Conservation (phyloP, 2,113 vertebrate genomes). For the Corydoras maculifer region DNA sequence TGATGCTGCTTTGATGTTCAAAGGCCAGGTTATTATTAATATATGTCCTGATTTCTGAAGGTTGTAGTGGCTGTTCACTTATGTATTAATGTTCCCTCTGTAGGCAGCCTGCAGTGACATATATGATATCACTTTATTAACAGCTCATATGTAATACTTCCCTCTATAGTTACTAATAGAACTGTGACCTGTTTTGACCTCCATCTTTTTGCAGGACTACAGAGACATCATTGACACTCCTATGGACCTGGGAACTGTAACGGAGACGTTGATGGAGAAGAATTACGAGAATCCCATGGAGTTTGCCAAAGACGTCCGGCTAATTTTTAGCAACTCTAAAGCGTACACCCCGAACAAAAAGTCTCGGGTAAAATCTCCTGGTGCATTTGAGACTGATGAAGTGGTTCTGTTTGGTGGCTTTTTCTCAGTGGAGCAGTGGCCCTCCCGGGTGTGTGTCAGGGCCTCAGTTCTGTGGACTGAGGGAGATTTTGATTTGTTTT, state of each 20-base stretch:
- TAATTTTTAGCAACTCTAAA: conserved; percentile 97
- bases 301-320: conserved; percentile 89
- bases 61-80: no score
- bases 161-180: neutral
- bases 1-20: no score
- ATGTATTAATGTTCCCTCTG: no score
- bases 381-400: no score
- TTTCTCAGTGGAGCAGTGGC: no score
- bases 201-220: conserved; percentile 71
- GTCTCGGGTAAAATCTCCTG: conserved; percentile 75
- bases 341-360: conserved; percentile 98
- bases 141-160: neutral
- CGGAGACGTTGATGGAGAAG: conserved; percentile 79
- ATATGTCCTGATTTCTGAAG: no score
- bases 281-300: conserved; percentile 91
- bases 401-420: no score
- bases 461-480: neutral
- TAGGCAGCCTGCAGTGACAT: no score
- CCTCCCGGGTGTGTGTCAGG: no score
- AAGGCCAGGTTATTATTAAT: no score
- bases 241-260: conserved; percentile 92
- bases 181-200: neutral
- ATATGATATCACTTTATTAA: no score
- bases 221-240: conserved; percentile 87
- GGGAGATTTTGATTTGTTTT: neutral